phyloP scores from a whole-genome alignment of 2,888 invertebrate species.

The Thecocarcelia acutangulata region DNA sequence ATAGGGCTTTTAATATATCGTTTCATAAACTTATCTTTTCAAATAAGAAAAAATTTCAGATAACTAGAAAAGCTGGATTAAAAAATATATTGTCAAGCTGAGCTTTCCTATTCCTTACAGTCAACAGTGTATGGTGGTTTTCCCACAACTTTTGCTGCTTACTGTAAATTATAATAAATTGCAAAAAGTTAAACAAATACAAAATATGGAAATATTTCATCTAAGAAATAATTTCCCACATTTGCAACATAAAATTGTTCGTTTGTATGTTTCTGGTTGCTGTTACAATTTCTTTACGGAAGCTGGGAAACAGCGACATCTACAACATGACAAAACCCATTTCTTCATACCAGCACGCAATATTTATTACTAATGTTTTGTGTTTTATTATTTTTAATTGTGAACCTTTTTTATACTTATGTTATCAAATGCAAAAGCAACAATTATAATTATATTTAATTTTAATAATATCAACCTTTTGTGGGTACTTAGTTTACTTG shows the following conservation, averaged over 20 bases:
- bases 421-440: no score
- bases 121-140: constrained; percentile 2
- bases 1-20: no score
- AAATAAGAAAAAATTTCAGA: no score
- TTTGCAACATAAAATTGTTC: constrained; percentile 45
- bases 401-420: constrained; percentile 5
- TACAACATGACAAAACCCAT: constrained; percentile 37
- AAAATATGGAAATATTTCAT: constrained; percentile 45
- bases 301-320: constrained; percentile 52
- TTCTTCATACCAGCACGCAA: constrained; percentile 62
- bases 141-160: constrained; percentile 6
- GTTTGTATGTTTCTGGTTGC: constrained; percentile 26
- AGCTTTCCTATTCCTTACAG: not conserved
- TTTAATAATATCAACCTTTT: constrained; percentile 30
- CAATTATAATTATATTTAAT: constrained; percentile 59
- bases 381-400: constrained; percentile 15
- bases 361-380: constrained; percentile 39
- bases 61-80: no score
- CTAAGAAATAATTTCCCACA: constrained; percentile 67
- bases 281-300: constrained; percentile 55
- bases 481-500: not conserved
- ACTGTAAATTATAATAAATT: constrained; percentile 51
- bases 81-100: no score
- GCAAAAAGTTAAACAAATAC: constrained; percentile 45
- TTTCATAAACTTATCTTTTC: no score